Conservation (phyloP, 2,113 vertebrate species). For the Mustela lutreola region DNA sequence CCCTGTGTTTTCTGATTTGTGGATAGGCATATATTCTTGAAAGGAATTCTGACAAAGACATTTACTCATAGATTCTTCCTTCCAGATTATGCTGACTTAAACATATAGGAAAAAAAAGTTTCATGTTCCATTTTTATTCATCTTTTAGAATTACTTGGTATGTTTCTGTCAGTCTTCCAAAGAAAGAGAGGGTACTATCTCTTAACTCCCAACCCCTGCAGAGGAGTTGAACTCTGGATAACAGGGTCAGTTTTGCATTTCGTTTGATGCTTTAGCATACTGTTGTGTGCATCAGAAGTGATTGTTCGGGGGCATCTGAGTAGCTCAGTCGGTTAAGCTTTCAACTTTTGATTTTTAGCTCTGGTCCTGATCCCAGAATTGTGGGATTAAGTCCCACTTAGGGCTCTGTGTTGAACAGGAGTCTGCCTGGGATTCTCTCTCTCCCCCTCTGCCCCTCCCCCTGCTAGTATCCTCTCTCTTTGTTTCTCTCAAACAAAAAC, state of each 20-base stretch:
- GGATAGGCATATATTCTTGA: not conserved
- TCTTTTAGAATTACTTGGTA: not conserved
- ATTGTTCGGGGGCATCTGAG: not conserved
- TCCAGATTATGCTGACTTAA: conserved; percentile 7
- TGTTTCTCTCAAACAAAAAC: not conserved
- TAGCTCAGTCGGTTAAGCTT: not conserved
- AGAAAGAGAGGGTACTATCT: not conserved
- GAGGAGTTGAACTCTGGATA: not conserved
- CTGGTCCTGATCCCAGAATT: not conserved
- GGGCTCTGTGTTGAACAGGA: not conserved
- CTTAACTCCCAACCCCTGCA: not conserved
- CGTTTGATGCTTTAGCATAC: not conserved
- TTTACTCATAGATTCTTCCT: not conserved
- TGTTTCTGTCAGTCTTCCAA: not conserved
- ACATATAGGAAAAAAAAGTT: not conserved
- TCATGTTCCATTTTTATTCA: not conserved
- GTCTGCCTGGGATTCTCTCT: not conserved
- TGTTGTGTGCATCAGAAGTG: not conserved
- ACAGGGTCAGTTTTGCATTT: not conserved
- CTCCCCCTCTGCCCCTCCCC: not conserved
- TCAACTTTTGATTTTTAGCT: not conserved
- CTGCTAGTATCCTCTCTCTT: not conserved
- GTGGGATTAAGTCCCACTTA: not conserved
- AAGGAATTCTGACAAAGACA: not conserved
- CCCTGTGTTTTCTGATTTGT: not conserved